phyloP scores from a whole-genome alignment of 1,140 invertebrate genomes.

The Radopholus similis region DNA sequence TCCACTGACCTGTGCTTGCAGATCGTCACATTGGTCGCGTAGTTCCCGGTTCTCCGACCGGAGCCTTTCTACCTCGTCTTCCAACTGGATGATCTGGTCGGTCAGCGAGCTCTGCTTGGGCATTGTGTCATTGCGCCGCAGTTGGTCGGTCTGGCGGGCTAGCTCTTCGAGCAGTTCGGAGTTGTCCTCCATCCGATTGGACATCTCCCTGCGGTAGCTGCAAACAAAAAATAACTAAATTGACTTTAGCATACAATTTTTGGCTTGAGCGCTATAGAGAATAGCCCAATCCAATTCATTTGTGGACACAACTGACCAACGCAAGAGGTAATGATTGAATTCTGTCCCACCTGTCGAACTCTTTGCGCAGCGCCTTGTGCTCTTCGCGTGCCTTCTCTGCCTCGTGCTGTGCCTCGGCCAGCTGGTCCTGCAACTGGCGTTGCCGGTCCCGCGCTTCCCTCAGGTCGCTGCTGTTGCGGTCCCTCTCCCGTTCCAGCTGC shows the following conservation, averaged over 20 bases:
- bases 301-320: not conserved
- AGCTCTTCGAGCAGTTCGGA: slow-evolving; percentile 39
- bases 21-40: slow-evolving; percentile 22
- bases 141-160: slow-evolving; percentile 36
- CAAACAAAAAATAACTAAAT: slow-evolving; percentile 15
- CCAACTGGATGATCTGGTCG: slow-evolving; percentile 35
- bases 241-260: too few relatives aligned
- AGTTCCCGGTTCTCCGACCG: slow-evolving; percentile 32
- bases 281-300: not conserved
- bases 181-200: slow-evolving; percentile 32
- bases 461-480: slow-evolving; percentile 21
- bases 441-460: slow-evolving; percentile 18
- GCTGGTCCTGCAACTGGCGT: slow-evolving; percentile 24
- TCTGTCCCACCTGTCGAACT: slow-evolving; percentile 38
- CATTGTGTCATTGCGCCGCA: slow-evolving; percentile 27
- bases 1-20: slow-evolving; percentile 22
- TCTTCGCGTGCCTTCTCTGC: slow-evolving; percentile 25
- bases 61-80: slow-evolving; percentile 36
- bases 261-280: not conserved
- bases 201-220: slow-evolving; percentile 36
- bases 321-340: not conserved
- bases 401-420: slow-evolving; percentile 30
- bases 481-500: slow-evolving; percentile 17
- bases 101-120: slow-evolving; percentile 41
- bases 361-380: slow-evolving; percentile 11